A percentile compares a stretch with the other conserved stretches of the same genome.
These are phyloP conservation scores for Galbula dea DNA, from an alignment of 2,113 vertebrate genomes.

Conservation along the genomic window DNA sequence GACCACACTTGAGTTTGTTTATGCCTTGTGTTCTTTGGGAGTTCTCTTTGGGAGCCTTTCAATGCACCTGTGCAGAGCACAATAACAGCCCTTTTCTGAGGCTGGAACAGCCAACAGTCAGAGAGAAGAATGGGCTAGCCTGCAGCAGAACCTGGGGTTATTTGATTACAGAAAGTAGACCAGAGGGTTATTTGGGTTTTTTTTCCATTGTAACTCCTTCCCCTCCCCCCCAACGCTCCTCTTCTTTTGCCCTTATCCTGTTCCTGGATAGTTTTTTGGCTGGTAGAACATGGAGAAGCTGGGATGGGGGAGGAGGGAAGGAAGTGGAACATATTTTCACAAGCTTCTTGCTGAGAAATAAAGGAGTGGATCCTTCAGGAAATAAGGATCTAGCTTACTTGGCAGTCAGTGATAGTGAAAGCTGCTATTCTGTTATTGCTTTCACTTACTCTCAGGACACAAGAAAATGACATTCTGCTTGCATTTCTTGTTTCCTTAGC, in stretches of 20 bases:
- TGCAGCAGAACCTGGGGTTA: conserved; percentile 45
- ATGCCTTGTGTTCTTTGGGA: conserved; percentile 65
- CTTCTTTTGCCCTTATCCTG: background rate
- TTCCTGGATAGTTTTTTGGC: conserved; percentile 25
- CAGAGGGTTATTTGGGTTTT: too few species aligned
- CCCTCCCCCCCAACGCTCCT: too few species aligned
- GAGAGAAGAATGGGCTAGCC: background rate
- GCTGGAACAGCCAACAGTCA: background rate
- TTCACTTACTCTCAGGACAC: background rate
- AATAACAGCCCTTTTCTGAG: conserved; percentile 51
- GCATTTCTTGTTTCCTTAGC: background rate
- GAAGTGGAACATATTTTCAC: background rate
- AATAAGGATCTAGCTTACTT: background rate
- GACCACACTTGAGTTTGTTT: conserved; percentile 70
- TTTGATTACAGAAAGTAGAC: conserved; percentile 12
- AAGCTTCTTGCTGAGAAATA: background rate
- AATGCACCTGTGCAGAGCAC: conserved; percentile 58
- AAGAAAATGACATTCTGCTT: background rate
- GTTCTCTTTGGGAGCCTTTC: conserved; percentile 55
- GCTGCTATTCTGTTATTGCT: fast-evolving
- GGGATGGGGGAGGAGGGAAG: background rate
- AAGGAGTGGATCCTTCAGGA: background rate
- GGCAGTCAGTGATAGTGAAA: background rate
- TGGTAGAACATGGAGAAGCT: background rate
- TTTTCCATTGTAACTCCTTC: background rate